These are phyloP conservation scores for Marronus borbonicus DNA, from an alignment of 2,888 invertebrate species.

Conservation along the genomic window DNA sequence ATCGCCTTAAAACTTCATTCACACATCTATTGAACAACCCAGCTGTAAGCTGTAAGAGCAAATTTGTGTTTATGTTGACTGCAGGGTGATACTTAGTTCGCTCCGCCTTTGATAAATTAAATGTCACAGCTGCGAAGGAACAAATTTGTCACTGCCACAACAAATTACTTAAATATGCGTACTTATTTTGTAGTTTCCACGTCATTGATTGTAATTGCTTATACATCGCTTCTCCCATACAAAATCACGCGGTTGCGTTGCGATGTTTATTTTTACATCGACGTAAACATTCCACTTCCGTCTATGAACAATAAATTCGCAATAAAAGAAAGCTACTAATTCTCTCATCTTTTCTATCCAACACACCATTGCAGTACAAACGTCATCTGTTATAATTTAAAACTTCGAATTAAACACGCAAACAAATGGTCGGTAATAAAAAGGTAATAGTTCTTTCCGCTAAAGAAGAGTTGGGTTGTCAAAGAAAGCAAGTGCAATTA, in stretches of 20 bases:
- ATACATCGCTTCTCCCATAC: neutral
- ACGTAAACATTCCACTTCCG: conserved; percentile 34
- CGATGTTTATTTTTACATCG: conserved; percentile 15
- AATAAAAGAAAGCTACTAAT: conserved; percentile 23
- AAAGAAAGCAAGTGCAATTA: conserved; percentile 4
- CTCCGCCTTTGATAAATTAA: no score
- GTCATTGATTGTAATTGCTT: neutral
- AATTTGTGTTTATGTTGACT: no score
- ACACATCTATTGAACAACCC: no score
- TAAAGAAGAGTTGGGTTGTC: neutral
- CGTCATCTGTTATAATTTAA: conserved; percentile 20
- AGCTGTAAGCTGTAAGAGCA: no score
- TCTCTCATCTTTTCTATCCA: neutral
- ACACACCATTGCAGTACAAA: neutral
- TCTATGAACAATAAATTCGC: conserved; percentile 26
- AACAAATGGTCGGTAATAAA: conserved; percentile 11
- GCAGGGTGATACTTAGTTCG: no score
- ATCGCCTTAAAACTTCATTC: no score
- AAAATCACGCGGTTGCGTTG: neutral
- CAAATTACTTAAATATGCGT: no score
- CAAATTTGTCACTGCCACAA: no score
- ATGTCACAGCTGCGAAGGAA: no score
- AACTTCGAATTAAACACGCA: conserved; percentile 21
- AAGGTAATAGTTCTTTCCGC: conserved; percentile 1
- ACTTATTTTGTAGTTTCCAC: neutral